A percentile compares a stretch with the other conserved stretches of the same genome.
Conservation (phyloP, 2,888 invertebrate species). For the Lobophora halterata region DNA sequence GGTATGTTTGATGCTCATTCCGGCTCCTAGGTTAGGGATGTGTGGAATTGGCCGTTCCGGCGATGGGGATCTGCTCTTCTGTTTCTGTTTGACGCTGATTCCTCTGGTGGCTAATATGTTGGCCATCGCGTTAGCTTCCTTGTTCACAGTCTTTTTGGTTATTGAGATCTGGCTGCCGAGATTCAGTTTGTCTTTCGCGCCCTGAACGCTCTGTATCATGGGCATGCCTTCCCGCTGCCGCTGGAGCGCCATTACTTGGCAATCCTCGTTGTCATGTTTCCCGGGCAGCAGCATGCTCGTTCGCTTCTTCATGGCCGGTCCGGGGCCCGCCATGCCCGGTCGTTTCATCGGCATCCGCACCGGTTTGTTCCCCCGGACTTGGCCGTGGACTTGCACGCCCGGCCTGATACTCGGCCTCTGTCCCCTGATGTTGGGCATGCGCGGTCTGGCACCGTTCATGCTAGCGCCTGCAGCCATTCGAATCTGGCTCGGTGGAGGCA, state of each 20-base stretch:
- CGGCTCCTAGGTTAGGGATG: slow-evolving; percentile 73
- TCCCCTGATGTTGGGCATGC: slow-evolving; percentile 60
- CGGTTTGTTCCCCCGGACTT: slow-evolving; percentile 56
- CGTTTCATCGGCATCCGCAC: slow-evolving; percentile 70
- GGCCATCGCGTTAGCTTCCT: slow-evolving; percentile 88
- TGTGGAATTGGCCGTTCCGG: slow-evolving; percentile 70
- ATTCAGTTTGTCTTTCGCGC: slow-evolving; percentile 82
- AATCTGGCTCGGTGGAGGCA: slow-evolving; percentile 59
- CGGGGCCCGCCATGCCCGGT: slow-evolving; percentile 42
- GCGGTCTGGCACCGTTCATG: slow-evolving; percentile 51
- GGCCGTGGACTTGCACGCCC: slow-evolving; percentile 68
- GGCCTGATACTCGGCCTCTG: slow-evolving; percentile 61
- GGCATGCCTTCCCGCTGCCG: slow-evolving; percentile 87
- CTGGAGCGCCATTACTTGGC: slow-evolving; percentile 87
- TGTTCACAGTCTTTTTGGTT: slow-evolving; percentile 82
- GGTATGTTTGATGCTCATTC: slow-evolving; percentile 76
- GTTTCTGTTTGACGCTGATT: slow-evolving; percentile 87
- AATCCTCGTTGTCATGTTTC: slow-evolving; percentile 87
- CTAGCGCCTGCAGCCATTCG: slow-evolving; percentile 64
- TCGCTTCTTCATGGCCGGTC: slow-evolving; percentile 69
- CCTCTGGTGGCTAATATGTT: slow-evolving; percentile 88
- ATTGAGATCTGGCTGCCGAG: slow-evolving; percentile 87
- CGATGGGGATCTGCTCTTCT: slow-evolving; percentile 71
- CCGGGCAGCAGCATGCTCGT: slow-evolving; percentile 84
- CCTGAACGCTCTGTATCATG: slow-evolving; percentile 88